A percentile compares a stretch with the other conserved stretches of the same genome.
These are phyloP conservation scores for Beroe ovata DNA, from an alignment of 37 sponge, comb jelly and placozoan genomes.

Conservation along the genomic window DNA sequence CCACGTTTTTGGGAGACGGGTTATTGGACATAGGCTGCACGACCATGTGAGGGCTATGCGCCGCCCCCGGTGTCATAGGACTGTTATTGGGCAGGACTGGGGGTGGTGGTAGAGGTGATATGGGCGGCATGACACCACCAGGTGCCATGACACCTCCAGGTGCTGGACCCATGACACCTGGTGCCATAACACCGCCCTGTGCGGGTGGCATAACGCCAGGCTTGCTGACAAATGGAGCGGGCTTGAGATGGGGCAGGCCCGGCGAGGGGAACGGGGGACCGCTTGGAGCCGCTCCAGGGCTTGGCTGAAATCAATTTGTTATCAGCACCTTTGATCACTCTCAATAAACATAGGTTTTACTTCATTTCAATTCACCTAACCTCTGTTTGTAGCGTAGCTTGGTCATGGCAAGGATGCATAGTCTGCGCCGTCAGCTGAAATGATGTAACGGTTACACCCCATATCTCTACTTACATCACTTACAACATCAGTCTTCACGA, in stretches of 20 bases:
- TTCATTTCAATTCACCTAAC: too few species aligned
- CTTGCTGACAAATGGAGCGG: constrained; percentile 28
- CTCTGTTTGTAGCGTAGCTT: too few species aligned
- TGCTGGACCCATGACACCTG: background rate
- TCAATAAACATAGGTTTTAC: too few species aligned
- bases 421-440: too few species aligned
- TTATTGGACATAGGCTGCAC: background rate
- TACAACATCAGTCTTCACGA: too few species aligned
- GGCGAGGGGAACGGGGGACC: background rate
- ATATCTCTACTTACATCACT: too few species aligned
- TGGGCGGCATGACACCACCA: constrained; percentile 30
- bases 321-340: too few species aligned
- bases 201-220: background rate
- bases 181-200: background rate
- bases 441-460: too few species aligned
- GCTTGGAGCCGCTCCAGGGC: background rate
- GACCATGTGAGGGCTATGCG: background rate
- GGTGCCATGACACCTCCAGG: background rate
- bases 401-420: too few species aligned
- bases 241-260: constrained; percentile 28
- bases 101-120: background rate
- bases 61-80: background rate
- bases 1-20: constrained; percentile 16
- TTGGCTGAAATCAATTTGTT: background rate
- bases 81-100: background rate